These are phyloP conservation scores for Periplaneta americana DNA, from an alignment of 1,140 invertebrate species.

Conservation along the genomic window DNA sequence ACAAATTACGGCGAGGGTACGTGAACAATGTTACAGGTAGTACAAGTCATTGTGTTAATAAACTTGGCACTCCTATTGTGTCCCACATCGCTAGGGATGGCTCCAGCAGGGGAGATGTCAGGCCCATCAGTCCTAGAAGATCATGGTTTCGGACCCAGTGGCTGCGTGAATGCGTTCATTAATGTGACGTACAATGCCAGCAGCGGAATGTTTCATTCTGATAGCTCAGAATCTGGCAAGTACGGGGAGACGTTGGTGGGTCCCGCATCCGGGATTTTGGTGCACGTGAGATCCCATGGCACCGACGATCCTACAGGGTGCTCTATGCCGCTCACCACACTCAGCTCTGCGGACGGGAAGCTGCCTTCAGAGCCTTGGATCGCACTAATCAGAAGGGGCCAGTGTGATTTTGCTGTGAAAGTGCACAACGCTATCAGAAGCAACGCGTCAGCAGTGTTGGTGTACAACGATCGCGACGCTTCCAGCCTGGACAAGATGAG, in stretches of 20 bases:
- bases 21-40: not conserved
- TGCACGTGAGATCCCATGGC: constrained; percentile 49
- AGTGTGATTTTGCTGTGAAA: constrained; percentile 71
- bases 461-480: constrained; percentile 66
- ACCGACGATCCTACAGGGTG: constrained; percentile 59
- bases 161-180: constrained; percentile 33
- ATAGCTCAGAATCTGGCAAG: constrained; percentile 54
- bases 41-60: not conserved
- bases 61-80: not conserved
- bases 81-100: not conserved
- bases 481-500: constrained; percentile 65
- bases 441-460: constrained; percentile 64
- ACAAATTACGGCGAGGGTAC: not conserved
- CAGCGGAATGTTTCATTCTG: constrained; percentile 29
- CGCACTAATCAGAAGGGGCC: constrained; percentile 64
- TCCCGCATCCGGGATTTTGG: constrained; percentile 48
- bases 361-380: constrained; percentile 57
- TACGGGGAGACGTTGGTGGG: constrained; percentile 60
- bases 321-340: constrained; percentile 48
- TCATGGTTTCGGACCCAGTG: constrained; percentile 18
- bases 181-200: constrained; percentile 37
- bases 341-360: constrained; percentile 26
- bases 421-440: constrained; percentile 61
- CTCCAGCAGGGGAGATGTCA: not conserved
- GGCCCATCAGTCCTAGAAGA: not conserved